phyloP scores from a whole-genome alignment of 1,140 invertebrate species.

The Charaxes varanes region DNA sequence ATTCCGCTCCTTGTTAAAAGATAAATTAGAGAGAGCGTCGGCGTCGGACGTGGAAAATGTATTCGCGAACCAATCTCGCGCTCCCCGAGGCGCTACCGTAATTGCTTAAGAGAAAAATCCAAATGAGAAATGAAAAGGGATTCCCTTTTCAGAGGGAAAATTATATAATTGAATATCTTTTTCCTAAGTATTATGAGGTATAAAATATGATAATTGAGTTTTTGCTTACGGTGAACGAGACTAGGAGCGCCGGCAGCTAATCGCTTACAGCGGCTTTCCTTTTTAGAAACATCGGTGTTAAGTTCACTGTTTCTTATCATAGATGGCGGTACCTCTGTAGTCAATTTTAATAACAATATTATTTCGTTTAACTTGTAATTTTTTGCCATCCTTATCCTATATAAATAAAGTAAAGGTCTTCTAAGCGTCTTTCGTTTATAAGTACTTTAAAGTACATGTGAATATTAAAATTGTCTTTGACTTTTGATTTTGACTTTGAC shows the following conservation, averaged over 20 bases:
- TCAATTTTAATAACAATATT: too few relatives aligned
- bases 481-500: too few relatives aligned
- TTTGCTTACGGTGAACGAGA: slow-evolving; percentile 51
- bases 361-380: too few relatives aligned
- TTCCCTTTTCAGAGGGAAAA: slow-evolving; percentile 69
- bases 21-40: slow-evolving; percentile 46
- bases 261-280: slow-evolving; percentile 21
- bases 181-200: slow-evolving; percentile 72
- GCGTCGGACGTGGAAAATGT: slow-evolving; percentile 42
- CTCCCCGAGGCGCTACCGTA: slow-evolving; percentile 55
- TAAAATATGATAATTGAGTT: slow-evolving; percentile 74
- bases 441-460: too few relatives aligned
- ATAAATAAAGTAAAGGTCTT: too few relatives aligned
- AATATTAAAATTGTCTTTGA: too few relatives aligned
- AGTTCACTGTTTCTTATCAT: too few relatives aligned
- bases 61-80: slow-evolving; percentile 54
- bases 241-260: slow-evolving; percentile 27
- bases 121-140: slow-evolving; percentile 74
- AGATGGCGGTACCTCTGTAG: too few relatives aligned
- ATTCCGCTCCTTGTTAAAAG: slow-evolving; percentile 62
- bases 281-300: slow-evolving; percentile 23
- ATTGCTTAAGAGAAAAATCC: slow-evolving; percentile 75
- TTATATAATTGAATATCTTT: slow-evolving; percentile 74
- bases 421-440: too few relatives aligned
- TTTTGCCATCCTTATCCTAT: too few relatives aligned